Conservation (phyloP, 1,140 invertebrate species). For the Apocrypta bakeri region DNA sequence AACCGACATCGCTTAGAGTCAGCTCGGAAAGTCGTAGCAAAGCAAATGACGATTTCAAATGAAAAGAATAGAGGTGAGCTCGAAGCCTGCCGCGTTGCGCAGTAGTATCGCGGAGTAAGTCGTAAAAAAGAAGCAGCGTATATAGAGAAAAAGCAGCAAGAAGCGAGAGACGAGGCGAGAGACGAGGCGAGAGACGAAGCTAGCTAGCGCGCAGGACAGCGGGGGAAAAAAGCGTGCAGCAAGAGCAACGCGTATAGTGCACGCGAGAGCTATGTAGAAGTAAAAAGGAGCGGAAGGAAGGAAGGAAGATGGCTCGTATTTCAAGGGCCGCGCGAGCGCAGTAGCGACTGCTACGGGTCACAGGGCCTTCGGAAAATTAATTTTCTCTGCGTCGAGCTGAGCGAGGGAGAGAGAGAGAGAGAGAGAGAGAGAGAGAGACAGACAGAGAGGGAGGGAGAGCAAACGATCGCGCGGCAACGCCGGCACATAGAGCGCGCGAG, state of each 20-base stretch:
- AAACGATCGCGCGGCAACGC: constrained; percentile 5
- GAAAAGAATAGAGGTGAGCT: constrained; percentile 52
- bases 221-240: not conserved
- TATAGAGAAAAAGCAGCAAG: constrained; percentile 9
- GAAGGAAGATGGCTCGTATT: constrained; percentile 54
- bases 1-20: not conserved
- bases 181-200: constrained; percentile 54
- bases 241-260: not conserved
- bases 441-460: not conserved
- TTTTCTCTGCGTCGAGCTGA: constrained; percentile 27
- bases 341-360: constrained; percentile 33
- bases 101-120: constrained; percentile 33
- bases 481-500: constrained; percentile 47
- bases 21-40: constrained; percentile 36
- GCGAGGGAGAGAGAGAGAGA: not conserved
- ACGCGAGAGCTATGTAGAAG: not conserved
- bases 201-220: not conserved
- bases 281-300: constrained; percentile 24
- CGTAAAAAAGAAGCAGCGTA: constrained; percentile 6
- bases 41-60: constrained; percentile 54
- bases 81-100: constrained; percentile 1
- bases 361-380: constrained; percentile 43
- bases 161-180: constrained; percentile 49
- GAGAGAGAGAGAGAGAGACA: not conserved
- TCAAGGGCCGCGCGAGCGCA: constrained; percentile 50